Percentiles rank a stretch among this genome's conserved stretches.
Evolutionary conservation across 2,113 vertebrate species (phyloP).

Genomic region (Rhipidura dahli): DNA sequence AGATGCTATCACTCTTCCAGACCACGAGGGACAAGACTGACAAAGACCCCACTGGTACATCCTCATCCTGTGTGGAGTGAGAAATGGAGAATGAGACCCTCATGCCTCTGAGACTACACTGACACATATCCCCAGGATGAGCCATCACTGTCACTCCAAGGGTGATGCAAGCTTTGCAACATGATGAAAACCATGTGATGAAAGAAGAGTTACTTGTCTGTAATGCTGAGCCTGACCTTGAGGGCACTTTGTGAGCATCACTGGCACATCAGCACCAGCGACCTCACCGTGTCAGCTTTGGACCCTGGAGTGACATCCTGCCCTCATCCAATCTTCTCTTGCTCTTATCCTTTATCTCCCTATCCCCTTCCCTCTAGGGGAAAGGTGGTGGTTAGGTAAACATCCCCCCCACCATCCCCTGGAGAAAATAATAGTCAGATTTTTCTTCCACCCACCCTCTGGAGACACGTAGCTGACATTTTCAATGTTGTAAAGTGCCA

Average conservation of each 20-base stretch:
- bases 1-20: not conserved
- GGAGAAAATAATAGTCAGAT: not conserved
- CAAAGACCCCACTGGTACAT: not conserved
- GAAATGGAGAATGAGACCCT: slow-evolving; percentile 39
- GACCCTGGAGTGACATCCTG: slow-evolving; percentile 45
- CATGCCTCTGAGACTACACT: slow-evolving; percentile 13
- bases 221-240: slow-evolving; percentile 27
- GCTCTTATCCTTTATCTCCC: not conserved
- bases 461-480: accelerated
- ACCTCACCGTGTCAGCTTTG: slow-evolving; percentile 45
- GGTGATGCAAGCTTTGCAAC: not conserved
- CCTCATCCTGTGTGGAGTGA: not conserved
- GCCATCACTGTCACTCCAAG: not conserved
- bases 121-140: not conserved
- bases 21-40: not conserved
- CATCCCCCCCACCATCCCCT: accelerated
- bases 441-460: not conserved
- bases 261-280: not conserved
- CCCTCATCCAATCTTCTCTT: not conserved
- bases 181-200: slow-evolving; percentile 19
- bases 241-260: not conserved
- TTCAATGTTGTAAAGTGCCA: accelerated
- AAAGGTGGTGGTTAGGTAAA: not conserved
- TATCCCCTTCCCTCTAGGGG: not conserved
- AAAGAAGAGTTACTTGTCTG: slow-evolving; percentile 52